Percentiles rank a stretch among this genome's conserved stretches.
phyloP scores from a whole-genome alignment of 2,797 vertebrate species.

The Phataginus tetradactyla region DNA sequence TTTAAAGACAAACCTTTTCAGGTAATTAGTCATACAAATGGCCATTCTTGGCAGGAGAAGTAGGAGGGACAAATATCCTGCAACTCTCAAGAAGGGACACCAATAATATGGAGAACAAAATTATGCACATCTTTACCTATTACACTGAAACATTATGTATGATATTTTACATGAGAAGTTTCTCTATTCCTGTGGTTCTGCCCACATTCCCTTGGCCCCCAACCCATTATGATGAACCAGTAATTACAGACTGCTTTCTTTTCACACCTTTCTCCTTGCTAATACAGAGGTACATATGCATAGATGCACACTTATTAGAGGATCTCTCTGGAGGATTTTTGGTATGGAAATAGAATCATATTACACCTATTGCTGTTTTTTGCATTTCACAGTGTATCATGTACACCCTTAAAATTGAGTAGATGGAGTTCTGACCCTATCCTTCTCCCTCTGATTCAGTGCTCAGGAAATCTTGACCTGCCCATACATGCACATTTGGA shows the following conservation, averaged over 20 bases:
- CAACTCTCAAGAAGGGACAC: constrained; percentile 30
- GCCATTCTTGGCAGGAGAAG: not conserved
- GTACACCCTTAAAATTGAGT: not conserved
- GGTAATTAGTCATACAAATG: not conserved
- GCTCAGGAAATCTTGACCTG: constrained; percentile 57
- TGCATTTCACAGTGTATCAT: not conserved
- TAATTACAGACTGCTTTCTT: not conserved
- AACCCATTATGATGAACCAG: not conserved
- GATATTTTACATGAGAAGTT: not conserved
- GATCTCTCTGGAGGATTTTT: not conserved
- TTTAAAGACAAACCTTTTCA: constrained; percentile 45
- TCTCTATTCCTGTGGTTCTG: not conserved
- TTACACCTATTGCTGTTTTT: not conserved
- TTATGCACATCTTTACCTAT: constrained; percentile 58
- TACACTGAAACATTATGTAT: constrained; percentile 44
- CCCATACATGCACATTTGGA: not conserved
- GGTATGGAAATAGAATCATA: not conserved
- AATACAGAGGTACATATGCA: not conserved
- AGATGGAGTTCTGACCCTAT: not conserved
- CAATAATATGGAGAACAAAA: constrained; percentile 11
- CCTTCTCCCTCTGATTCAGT: not conserved
- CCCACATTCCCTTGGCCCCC: not conserved
- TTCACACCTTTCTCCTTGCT: not conserved
- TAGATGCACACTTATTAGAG: not conserved
- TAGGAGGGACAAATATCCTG: constrained; percentile 35